Evolutionary conservation across 2,113 vertebrate genomes (phyloP), one percentile per base, ranked within the genome.

Genomic region (Antigone vipio): DNA sequence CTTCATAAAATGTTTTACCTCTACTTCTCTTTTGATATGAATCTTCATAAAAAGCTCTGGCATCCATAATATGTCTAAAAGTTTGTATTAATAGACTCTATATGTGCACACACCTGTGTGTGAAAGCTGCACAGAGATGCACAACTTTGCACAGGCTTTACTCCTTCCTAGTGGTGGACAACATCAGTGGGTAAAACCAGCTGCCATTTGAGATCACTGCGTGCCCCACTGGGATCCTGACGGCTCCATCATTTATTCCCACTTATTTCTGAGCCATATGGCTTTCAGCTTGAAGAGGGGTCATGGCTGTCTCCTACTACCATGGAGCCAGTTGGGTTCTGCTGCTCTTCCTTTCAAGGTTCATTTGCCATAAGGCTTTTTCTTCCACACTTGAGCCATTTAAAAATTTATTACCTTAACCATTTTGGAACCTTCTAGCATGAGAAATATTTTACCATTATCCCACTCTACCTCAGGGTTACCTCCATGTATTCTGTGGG

Each of bases 31-130:
- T 83, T 79, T 58, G 45, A 64, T 30, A 29, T 1, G 12, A 56
- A 21, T 60, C 45, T 49, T 71, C 56, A 38, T 22, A 11, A 71
- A 91, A 85, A 50, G 12, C 15, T 55, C 44, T 78, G 53, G 17
- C 79, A 66, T 52, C 58, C 45, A 55, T 12, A 44, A 2, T 50
- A 26, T 24, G 12, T 53, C 24, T 29, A 23, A 21, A 72, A 40
- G 22, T 52, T 66, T 24, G 8, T 29, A n/a, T 49, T 23, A 56
- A 17, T 30, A 49, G 38, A 19, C 17, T 68, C 3, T 15, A 5
- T 32, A 5, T 88, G 20, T 49, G 27, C 29, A 9, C 38, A 42
- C 1, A 63, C 8, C 0, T 1, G 3, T 12, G 5, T 11, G 22
- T 40, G 73, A 66, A 69, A 40, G 12, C 44, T 10, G 30, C 32